Evolutionary conservation across 2,113 vertebrate species (phyloP).

Genomic region (Salvelinus fontinalis): DNA sequence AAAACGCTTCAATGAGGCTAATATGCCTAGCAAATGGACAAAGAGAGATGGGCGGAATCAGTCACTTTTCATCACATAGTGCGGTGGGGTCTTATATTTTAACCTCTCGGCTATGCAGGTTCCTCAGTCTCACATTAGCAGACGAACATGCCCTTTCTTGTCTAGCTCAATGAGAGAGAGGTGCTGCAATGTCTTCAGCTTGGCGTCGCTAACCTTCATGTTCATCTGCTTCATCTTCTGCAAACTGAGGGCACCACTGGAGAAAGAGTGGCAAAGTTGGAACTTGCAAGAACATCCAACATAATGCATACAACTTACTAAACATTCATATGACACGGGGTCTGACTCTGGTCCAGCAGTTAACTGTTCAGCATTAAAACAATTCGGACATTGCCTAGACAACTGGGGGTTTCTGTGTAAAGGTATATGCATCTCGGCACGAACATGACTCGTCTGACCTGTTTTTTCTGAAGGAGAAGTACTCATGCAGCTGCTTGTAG

Average conservation of each 20-base stretch:
- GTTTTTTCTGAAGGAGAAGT: constrained; percentile 43
- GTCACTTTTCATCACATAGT: neutral
- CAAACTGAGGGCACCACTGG: constrained; percentile 48
- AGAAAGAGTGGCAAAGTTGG: neutral
- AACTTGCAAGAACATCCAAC: neutral
- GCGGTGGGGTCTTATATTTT: neutral
- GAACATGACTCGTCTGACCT: constrained; percentile 45
- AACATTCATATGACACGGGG: too few relatives aligned
- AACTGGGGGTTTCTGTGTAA: neutral
- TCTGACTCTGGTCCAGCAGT: too few relatives aligned
- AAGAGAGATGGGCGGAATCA: neutral
- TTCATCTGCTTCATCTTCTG: constrained; percentile 65
- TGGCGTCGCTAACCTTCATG: constrained; percentile 54
- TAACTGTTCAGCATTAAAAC: too few relatives aligned
- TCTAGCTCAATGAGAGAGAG: constrained; percentile 58
- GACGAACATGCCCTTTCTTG: constrained; percentile 49
- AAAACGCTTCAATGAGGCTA: neutral
- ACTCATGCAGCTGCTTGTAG: constrained; percentile 59
- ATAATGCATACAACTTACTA: neutral
- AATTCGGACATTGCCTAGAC: neutral
- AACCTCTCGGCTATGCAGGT: neutral
- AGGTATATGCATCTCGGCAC: neutral
- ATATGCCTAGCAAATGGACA: too few relatives aligned
- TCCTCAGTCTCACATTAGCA: constrained; percentile 28
- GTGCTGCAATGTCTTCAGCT: constrained; percentile 61